Percentiles rank a stretch among this genome's conserved stretches.
Conservation (phyloP, 2,113 vertebrate genomes). For the Grantiella picta region DNA sequence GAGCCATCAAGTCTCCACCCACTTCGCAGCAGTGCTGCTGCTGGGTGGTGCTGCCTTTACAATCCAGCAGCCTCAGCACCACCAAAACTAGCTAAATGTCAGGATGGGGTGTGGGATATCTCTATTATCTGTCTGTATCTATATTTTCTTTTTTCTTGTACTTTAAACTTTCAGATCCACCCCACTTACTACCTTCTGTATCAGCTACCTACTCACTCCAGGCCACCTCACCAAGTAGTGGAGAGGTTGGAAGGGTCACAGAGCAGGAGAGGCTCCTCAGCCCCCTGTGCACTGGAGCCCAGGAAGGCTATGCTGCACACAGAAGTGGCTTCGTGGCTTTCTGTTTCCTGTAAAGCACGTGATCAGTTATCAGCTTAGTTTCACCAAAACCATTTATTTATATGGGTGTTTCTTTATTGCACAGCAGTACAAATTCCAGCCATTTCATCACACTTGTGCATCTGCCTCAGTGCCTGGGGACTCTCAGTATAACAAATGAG, state of each 20-base stretch:
- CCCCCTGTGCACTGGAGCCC: no score
- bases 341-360: neutral
- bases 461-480: neutral
- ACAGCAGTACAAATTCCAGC: neutral
- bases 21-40: accelerated
- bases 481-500: neutral
- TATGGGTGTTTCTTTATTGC: neutral
- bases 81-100: neutral
- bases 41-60: neutral
- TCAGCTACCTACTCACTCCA: neutral
- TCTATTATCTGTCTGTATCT: no score
- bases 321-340: neutral
- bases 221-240: no score
- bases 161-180: no score
- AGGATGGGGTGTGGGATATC: neutral
- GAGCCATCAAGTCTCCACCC: neutral
- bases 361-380: neutral
- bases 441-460: neutral
- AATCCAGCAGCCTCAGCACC: no score
- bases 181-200: neutral
- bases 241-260: no score
- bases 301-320: neutral
- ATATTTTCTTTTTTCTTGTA: no score
- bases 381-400: neutral
- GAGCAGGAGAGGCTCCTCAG: neutral